Conservation (phyloP, 2,797 vertebrate species). For the Staurois parvus region DNA sequence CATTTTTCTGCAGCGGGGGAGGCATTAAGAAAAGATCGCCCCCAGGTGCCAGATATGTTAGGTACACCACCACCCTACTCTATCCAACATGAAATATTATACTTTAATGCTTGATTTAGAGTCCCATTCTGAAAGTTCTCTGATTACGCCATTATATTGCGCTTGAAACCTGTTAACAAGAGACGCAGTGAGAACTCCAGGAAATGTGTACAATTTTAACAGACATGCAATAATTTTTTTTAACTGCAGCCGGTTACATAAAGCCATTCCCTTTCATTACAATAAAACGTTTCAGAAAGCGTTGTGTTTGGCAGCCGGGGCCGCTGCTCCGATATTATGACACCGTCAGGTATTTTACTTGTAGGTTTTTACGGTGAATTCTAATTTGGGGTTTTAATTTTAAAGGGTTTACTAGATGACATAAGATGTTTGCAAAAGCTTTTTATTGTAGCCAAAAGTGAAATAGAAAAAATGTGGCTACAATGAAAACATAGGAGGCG, state of each 20-base stretch:
- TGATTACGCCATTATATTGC: not conserved
- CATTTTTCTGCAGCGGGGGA: no score
- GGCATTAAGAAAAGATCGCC: no score
- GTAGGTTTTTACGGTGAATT: slow-evolving; percentile 37
- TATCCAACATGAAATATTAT: no score
- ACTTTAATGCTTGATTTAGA: no score
- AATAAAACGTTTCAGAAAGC: slow-evolving; percentile 51
- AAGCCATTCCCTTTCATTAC: slow-evolving; percentile 40
- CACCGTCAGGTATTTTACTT: slow-evolving; percentile 51
- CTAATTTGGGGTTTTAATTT: slow-evolving; percentile 58
- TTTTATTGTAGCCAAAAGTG: slow-evolving; percentile 40
- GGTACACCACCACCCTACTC: no score
- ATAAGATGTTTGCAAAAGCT: slow-evolving; percentile 57
- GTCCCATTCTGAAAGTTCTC: not conserved
- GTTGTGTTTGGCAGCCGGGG: slow-evolving; percentile 45
- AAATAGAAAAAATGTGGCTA: slow-evolving; percentile 35
- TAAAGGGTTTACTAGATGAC: slow-evolving; percentile 54
- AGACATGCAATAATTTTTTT: slow-evolving; percentile 20
- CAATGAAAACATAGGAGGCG: slow-evolving; percentile 34
- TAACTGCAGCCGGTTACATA: slow-evolving; percentile 45
- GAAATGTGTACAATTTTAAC: slow-evolving; percentile 22
- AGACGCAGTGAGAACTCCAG: slow-evolving; percentile 10
- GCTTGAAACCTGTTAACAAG: slow-evolving; percentile 16
- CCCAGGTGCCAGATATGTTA: no score
- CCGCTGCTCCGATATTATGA: slow-evolving; percentile 41